phyloP scores from a whole-genome alignment of 2,888 invertebrate genomes.

The Merodon equestris region DNA sequence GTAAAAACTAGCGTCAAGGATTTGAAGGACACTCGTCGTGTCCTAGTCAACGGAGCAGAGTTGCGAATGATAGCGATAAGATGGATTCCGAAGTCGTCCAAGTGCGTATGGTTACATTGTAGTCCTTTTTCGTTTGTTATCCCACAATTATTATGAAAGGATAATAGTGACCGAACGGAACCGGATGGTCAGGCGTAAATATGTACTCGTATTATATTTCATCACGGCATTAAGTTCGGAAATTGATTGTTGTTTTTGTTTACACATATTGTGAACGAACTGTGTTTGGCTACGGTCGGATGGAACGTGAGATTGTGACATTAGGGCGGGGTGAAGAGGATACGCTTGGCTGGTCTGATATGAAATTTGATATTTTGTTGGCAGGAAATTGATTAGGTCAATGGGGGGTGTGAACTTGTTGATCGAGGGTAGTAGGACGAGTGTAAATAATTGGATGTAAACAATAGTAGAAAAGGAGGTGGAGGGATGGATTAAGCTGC shows the following conservation, averaged over 20 bases:
- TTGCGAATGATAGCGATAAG: slow-evolving; percentile 57
- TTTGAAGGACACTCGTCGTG: slow-evolving; percentile 33
- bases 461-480: too few relatives aligned
- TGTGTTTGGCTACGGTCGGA: slow-evolving; percentile 7
- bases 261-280: slow-evolving; percentile 22
- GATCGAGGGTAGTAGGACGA: slow-evolving; percentile 32
- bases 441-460: not conserved
- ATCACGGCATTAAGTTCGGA: slow-evolving; percentile 38
- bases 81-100: slow-evolving; percentile 32
- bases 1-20: slow-evolving; percentile 61
- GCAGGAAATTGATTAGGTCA: slow-evolving; percentile 48
- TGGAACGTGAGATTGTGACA: not conserved
- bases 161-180: not conserved
- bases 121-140: slow-evolving; percentile 15
- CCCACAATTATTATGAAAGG: slow-evolving; percentile 31
- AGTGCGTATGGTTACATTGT: slow-evolving; percentile 47
- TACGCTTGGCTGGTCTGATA: slow-evolving; percentile 46
- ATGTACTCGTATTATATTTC: slow-evolving; percentile 50
- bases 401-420: slow-evolving; percentile 56
- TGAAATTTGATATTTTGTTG: slow-evolving; percentile 55
- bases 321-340: slow-evolving; percentile 8
- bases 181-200: not conserved
- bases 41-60: slow-evolving; percentile 24
- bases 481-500: too few relatives aligned
- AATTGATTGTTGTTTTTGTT: slow-evolving; percentile 58